Percentiles rank a stretch among this genome's conserved stretches.
Evolutionary conservation across 2,888 invertebrate genomes (phyloP).

Genomic region (Hyposoter dolosus): DNA sequence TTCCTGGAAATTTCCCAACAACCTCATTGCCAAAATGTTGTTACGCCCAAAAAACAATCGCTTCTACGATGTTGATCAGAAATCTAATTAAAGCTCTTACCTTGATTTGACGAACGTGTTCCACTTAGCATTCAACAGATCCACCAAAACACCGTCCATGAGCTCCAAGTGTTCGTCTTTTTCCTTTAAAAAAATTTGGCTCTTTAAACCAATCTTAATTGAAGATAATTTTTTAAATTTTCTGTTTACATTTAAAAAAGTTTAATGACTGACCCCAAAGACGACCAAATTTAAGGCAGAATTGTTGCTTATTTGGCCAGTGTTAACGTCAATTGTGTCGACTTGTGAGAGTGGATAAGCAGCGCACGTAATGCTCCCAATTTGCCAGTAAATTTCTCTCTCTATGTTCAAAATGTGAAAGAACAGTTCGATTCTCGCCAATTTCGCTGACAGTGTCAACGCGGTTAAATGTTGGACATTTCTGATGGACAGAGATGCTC

Average conservation of each 20-base stretch:
- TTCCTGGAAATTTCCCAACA: neutral
- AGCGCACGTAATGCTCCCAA: conserved; percentile 97
- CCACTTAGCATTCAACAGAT: conserved; percentile 98
- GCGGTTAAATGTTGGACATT: conserved; percentile 96
- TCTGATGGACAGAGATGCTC: conserved; percentile 93
- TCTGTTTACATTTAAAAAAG: neutral
- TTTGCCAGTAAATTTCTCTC: conserved; percentile 98
- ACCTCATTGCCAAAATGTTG: neutral
- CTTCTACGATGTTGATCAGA: neutral
- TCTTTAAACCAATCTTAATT: neutral
- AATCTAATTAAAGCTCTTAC: conserved; percentile 76
- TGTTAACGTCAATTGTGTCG: conserved; percentile 96
- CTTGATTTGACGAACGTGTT: conserved; percentile 96
- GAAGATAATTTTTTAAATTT: neutral
- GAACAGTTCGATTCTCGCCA: conserved; percentile 97
- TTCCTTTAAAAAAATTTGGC: conserved; percentile 87
- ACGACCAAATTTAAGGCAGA: conserved; percentile 98
- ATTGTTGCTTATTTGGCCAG: conserved; percentile 97
- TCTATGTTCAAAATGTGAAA: conserved; percentile 98
- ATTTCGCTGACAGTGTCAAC: conserved; percentile 95
- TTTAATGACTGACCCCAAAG: conserved; percentile 91
- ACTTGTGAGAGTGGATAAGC: conserved; percentile 98
- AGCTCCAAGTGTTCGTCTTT: conserved; percentile 97
- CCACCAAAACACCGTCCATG: conserved; percentile 97
- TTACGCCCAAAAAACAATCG: neutral